phyloP scores from a whole-genome alignment of 2,113 vertebrate species.

The Misgurnus mizolepis region DNA sequence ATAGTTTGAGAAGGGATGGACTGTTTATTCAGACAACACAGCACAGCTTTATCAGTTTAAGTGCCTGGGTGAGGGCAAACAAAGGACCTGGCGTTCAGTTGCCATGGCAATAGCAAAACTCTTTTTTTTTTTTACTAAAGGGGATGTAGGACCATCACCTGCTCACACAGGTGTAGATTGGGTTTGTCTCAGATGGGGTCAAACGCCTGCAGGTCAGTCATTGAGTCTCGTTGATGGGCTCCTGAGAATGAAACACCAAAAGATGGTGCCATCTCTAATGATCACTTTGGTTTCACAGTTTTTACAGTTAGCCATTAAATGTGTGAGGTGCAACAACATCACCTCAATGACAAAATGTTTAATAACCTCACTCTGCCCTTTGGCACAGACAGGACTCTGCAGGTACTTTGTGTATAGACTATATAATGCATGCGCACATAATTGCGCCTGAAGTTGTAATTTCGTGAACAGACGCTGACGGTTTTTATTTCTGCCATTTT shows the following conservation, averaged over 20 bases:
- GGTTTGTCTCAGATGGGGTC: slow-evolving; percentile 63
- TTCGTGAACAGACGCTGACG: no score
- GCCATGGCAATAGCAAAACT: slow-evolving; percentile 69
- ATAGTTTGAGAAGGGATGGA: slow-evolving; percentile 67
- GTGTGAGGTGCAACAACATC: slow-evolving; percentile 29
- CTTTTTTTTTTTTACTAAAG: background rate
- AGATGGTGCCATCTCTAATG: slow-evolving; percentile 58
- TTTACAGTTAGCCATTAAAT: slow-evolving; percentile 33
- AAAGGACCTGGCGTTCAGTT: slow-evolving; percentile 60
- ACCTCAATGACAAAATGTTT: slow-evolving; percentile 35
- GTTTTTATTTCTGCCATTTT: no score
- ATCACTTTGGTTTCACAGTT: slow-evolving; percentile 42
- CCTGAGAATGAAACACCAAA: slow-evolving; percentile 76
- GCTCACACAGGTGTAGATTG: slow-evolving; percentile 72
- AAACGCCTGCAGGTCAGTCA: slow-evolving; percentile 63
- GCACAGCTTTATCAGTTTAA: slow-evolving; percentile 43
- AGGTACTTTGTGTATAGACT: background rate
- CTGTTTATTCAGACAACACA: slow-evolving; percentile 74
- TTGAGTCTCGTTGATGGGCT: slow-evolving; percentile 71
- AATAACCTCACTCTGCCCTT: background rate
- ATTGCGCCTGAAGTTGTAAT: no score
- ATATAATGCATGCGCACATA: no score
- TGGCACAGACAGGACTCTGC: background rate
- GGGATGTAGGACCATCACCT: slow-evolving; percentile 63
- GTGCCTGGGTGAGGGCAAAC: slow-evolving; percentile 37